Conservation (phyloP, 2,797 vertebrate species). For the Peromyscus aztecus region DNA sequence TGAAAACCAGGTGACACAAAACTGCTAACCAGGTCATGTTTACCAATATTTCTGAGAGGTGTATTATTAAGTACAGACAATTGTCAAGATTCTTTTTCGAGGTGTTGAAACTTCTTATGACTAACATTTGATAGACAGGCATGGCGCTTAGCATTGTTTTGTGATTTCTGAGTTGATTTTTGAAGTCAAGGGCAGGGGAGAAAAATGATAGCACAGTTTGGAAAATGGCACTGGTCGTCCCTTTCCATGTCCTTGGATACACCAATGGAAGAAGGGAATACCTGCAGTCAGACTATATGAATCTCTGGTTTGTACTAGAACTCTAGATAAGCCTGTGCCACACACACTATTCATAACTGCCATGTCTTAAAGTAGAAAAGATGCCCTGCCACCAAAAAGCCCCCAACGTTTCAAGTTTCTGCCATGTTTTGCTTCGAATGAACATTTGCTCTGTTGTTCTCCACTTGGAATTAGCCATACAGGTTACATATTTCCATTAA, state of each 20-base stretch:
- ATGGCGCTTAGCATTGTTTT: conserved; percentile 17
- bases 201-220: not conserved
- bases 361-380: conserved; percentile 26
- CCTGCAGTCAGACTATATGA: not conserved
- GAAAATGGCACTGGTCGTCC: not conserved
- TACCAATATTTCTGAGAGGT: conserved; percentile 13
- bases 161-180: conserved; percentile 11
- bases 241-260: not conserved
- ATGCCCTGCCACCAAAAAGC: not conserved
- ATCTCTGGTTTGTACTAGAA: not conserved
- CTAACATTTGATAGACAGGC: not conserved
- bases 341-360: not conserved
- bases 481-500: conserved; percentile 60
- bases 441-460: conserved; percentile 37
- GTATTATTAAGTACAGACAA: not conserved
- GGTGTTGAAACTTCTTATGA: not conserved
- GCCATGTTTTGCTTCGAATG: conserved; percentile 38
- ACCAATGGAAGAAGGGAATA: not conserved
- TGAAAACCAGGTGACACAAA: conserved; percentile 38
- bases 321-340: not conserved
- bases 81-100: conserved; percentile 47
- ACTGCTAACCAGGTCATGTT: not conserved
- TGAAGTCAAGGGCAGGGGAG: not conserved
- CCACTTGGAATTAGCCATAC: conserved; percentile 8
- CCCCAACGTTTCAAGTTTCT: conserved; percentile 21